Evolutionary conservation across 2,797 vertebrate genomes (phyloP), one percentile per base, ranked within the genome.

Genomic region (Platyrinchus mystaceus): DNA sequence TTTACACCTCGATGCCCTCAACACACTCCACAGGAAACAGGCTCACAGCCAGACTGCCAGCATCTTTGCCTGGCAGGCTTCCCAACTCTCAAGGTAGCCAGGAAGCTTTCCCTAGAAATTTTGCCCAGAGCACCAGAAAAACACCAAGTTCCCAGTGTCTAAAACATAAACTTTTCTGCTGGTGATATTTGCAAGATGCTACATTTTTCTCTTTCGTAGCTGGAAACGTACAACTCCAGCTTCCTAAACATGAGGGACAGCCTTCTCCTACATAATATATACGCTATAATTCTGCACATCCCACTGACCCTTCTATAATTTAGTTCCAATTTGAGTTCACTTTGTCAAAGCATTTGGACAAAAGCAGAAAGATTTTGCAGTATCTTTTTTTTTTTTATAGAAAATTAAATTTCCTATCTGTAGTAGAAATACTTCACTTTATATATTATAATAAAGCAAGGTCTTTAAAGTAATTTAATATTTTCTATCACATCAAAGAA

Each of bases 71-170:
- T 91, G 91, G 88, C 73, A 86, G 39, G 23, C 8, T 78, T 91
- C 77, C 90, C 60, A 78, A 30, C 55, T 89, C 66, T 95, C 66
- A 49, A 86, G 70, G 47, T 66, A 94, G 73, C 58, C 62, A 77
- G 53, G 75, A 94, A 76, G 50, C 41, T 34, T 85, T 94, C 74
- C 53, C 74, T 81, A 73, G 87, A 93, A 91, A 81, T 73, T 75
- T 41, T 76, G 55, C 43, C 59, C 28, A 32, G 12, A 62, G 24
- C 66, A 19, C 36, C 69, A 69, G 80, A 86, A 85, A 87, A 86
- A 19, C 23, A 37, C 14, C 14, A 21, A 78, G 13, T 20, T 7
- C 7, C 12, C 41, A 77, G 11, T 9, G 12, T 46, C 62, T 77
- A 49, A 93, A 85, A 28, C 37, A 13, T 17, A 49, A 18, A 60